A percentile compares a stretch with the other conserved stretches of the same genome.
Evolutionary conservation across 2,888 invertebrate genomes (phyloP).

Genomic region (Cephus spinipes): DNA sequence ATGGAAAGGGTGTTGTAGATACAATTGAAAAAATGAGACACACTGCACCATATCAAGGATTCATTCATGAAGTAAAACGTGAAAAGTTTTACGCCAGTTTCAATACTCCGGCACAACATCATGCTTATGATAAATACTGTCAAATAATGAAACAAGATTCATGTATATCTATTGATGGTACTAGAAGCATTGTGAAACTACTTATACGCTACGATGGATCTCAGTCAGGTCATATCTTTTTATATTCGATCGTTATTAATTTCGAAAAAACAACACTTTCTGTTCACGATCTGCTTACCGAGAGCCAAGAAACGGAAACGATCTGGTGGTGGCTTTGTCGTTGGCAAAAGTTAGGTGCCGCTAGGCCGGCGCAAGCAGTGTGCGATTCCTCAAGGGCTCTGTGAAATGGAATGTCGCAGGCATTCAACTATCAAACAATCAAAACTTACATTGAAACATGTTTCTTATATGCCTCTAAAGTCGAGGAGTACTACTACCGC

Average conservation of each 20-base stretch:
- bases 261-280: conserved; percentile 12
- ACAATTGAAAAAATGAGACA: conserved; percentile 16
- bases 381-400: neutral
- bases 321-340: conserved; percentile 7
- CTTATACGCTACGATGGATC: conserved; percentile 6
- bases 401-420: too few relatives aligned
- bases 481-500: neutral
- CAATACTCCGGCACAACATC: conserved; percentile 10
- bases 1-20: conserved; percentile 19
- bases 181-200: conserved; percentile 11
- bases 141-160: conserved; percentile 1
- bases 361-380: conserved; percentile 8
- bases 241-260: conserved; percentile 17
- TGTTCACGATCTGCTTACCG: conserved; percentile 14
- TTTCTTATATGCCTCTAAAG: too few relatives aligned
- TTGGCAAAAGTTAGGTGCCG: conserved; percentile 8
- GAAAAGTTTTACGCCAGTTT: conserved; percentile 12
- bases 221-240: conserved; percentile 16
- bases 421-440: too few relatives aligned
- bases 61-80: conserved; percentile 13
- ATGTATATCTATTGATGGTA: conserved; percentile 16
- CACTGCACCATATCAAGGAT: neutral
- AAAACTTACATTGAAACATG: too few relatives aligned
- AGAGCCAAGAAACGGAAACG: conserved; percentile 13
- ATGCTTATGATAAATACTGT: conserved; percentile 14